Evolutionary conservation across 1,140 invertebrate genomes (phyloP).

Genomic region (Cotesia vestalis): DNA sequence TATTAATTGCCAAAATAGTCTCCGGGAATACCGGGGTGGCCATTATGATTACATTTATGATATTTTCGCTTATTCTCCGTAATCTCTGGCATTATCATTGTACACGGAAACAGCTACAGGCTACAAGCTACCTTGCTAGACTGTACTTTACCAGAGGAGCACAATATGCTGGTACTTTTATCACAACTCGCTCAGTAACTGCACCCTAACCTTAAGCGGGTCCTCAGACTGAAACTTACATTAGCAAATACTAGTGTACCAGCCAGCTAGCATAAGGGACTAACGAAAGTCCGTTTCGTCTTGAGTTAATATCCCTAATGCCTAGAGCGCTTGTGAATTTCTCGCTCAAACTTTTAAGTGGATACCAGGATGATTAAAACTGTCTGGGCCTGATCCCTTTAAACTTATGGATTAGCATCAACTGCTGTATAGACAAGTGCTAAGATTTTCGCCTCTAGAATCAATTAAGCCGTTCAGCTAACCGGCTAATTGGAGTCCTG

Average conservation of each 20-base stretch:
- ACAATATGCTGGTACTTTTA: slow-evolving; percentile 2
- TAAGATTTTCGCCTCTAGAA: slow-evolving; percentile 58
- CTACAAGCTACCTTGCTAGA: background rate
- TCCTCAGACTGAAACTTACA: background rate
- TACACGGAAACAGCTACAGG: background rate
- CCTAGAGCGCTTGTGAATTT: slow-evolving; percentile 47
- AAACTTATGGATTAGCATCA: slow-evolving; percentile 32
- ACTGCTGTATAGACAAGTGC: slow-evolving; percentile 30
- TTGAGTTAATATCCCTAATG: slow-evolving; percentile 54
- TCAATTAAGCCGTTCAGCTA: slow-evolving; percentile 59
- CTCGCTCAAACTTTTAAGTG: slow-evolving; percentile 42
- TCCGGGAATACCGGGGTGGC: background rate
- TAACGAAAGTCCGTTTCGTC: slow-evolving; percentile 41
- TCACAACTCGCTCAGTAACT: background rate
- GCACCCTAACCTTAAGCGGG: slow-evolving; percentile 1
- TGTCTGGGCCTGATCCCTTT: slow-evolving; percentile 34
- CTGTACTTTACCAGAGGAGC: no score
- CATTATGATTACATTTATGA: no score
- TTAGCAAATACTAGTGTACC: background rate
- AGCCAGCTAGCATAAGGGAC: slow-evolving; percentile 27
- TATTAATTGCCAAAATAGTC: slow-evolving; percentile 41
- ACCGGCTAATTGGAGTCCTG: slow-evolving; percentile 49
- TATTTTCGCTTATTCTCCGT: slow-evolving; percentile 9
- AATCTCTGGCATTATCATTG: slow-evolving; percentile 10
- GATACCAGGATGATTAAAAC: slow-evolving; percentile 56